Evolutionary conservation across 2,888 invertebrate species (phyloP).

Genomic region (Eudemis profundana): DNA sequence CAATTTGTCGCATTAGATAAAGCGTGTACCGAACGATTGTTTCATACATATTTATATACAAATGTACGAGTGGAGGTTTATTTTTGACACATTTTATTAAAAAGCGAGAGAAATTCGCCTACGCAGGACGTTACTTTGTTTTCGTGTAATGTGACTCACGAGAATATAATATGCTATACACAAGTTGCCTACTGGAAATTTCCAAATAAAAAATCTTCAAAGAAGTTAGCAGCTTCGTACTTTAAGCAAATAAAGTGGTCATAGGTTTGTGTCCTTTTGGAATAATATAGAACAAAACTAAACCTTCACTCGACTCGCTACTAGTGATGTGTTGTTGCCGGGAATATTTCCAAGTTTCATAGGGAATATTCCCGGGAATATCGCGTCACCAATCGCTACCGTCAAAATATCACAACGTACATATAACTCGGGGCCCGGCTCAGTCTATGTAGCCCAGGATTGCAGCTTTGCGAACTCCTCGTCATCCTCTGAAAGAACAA

Average conservation of each 20-base stretch:
- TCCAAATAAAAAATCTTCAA: no score
- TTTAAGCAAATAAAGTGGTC: no score
- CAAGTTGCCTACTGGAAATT: no score
- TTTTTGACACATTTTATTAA: slow-evolving; percentile 1
- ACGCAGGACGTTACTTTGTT: no score
- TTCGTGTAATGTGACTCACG: no score
- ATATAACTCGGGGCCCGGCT: not conserved
- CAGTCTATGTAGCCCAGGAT: slow-evolving; percentile 77
- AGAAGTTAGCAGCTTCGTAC: no score
- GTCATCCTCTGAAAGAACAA: slow-evolving; percentile 75
- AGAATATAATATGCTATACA: no score
- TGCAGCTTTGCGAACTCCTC: slow-evolving; percentile 72
- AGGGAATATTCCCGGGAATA: no score
- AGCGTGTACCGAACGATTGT: slow-evolving; percentile 36
- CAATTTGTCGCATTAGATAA: slow-evolving; percentile 42
- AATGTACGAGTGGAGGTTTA: slow-evolving; percentile 25
- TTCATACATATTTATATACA: slow-evolving; percentile 50
- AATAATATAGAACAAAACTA: slow-evolving; percentile 21
- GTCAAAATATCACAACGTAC: slow-evolving; percentile 30
- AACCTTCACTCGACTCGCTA: slow-evolving; percentile 38
- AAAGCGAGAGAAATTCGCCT: no score
- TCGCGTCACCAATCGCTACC: slow-evolving; percentile 20
- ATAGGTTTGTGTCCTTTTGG: not conserved
- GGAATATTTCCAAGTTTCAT: no score
- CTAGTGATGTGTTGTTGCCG: no score